Evolutionary conservation across 2,888 invertebrate genomes (phyloP), one percentile per base, ranked within the genome.

Genomic region (Allygus modestus): DNA sequence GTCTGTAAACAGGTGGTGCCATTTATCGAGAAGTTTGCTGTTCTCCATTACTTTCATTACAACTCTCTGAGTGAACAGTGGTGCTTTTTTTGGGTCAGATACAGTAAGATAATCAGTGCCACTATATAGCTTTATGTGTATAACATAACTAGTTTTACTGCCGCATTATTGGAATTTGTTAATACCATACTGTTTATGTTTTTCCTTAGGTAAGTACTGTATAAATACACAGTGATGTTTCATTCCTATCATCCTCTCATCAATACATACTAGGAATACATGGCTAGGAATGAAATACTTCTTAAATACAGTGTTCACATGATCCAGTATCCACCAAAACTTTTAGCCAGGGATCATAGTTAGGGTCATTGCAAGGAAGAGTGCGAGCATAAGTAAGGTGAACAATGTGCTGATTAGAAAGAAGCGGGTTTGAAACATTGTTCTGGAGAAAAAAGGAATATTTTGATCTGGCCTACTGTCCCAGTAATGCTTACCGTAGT

Each of bases 221-320:
- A 69, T 82, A 26, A 65, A 82, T 37, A 23, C 26, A 41, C 23
- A 65, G 20, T 41, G 7, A 26, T 65, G 61, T 65, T 82, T 69
- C 58, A 65, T 82, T 12, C 82, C 82, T 15, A 82, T 82, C 1
- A 82, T 20, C 7, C 61, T 61, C 37, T 82, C 69, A 23, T 82
- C 65, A n/a, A 82, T 82, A 43, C 43, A 65, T 4, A 82, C 41
- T n/a, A n/a, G n/a, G n/a, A n/a, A n/a, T 23, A 65, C 37, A 12
- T 82, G 61, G 11, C n/a, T 2, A 5, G 65, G 43, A 0, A 23
- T 37, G 28, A 77, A 77, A n/a, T 51, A 54, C 1, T 2, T 77
- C 15, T 61, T 81, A 20, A 81, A 81, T 9, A 0, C 0, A 0
- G 7, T n/a, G n/a, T 81, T 81, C 0, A 81, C 7, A 23, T 33